phyloP scores from a whole-genome alignment of 1,140 invertebrate species.

The Bombyx mandarina region DNA sequence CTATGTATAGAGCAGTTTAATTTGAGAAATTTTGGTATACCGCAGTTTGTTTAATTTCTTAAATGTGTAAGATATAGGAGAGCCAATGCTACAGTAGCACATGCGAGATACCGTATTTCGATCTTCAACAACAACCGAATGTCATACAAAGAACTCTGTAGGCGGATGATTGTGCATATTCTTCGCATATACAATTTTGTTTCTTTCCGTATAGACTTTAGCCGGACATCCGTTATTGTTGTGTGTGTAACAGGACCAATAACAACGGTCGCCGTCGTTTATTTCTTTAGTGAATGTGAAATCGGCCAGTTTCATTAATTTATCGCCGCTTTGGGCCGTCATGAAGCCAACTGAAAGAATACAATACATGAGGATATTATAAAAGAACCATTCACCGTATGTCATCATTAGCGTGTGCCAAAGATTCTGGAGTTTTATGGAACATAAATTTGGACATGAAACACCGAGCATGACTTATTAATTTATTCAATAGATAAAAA shows the following conservation, averaged over 20 bases:
- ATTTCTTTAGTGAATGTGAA: conserved; percentile 49
- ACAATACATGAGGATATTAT: conserved; percentile 8
- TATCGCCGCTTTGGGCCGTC: conserved; percentile 47
- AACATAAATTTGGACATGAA: too few relatives aligned
- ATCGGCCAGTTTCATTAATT: conserved; percentile 51
- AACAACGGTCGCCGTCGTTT: conserved; percentile 28
- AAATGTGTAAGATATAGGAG: too few relatives aligned
- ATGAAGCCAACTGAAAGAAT: conserved; percentile 57
- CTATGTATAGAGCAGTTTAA: too few relatives aligned
- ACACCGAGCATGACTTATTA: too few relatives aligned
- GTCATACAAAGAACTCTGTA: conserved; percentile 61
- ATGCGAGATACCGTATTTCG: too few relatives aligned
- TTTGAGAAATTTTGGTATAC: too few relatives aligned
- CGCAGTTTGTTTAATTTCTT: too few relatives aligned
- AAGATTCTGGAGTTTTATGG: too few relatives aligned
- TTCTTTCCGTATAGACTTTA: conserved; percentile 38
- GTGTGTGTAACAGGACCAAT: conserved; percentile 59
- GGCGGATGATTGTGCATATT: conserved; percentile 56
- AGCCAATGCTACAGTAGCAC: too few relatives aligned
- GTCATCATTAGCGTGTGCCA: too few relatives aligned
- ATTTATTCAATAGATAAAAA: too few relatives aligned
- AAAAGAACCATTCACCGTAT: neutral
- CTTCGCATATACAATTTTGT: conserved; percentile 39
- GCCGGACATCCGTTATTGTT: conserved; percentile 40
- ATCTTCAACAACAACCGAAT: neutral